Conservation (phyloP, 1,140 invertebrate genomes). For the Phymastichus coffea region DNA sequence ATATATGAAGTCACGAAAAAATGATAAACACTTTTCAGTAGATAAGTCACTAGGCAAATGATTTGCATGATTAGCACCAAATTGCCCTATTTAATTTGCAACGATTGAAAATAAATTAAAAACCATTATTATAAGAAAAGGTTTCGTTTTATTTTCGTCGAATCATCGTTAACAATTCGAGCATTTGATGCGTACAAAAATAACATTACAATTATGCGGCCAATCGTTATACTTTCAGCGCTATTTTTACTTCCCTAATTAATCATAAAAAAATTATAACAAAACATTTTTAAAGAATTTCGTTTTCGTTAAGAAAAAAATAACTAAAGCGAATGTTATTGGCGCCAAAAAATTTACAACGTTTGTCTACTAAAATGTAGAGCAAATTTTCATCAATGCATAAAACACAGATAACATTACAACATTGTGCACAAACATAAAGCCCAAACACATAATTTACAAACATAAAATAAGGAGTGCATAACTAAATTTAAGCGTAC, state of each 20-base stretch:
- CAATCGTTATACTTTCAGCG: background rate
- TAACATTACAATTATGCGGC: slow-evolving; percentile 17
- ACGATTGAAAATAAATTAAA: slow-evolving; percentile 15
- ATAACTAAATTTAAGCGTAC: background rate
- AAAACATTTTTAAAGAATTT: background rate
- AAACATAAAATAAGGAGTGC: background rate
- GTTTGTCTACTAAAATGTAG: background rate
- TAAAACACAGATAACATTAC: background rate
- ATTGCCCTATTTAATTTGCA: too few relatives aligned
- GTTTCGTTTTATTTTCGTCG: slow-evolving; percentile 24
- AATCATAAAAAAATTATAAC: background rate
- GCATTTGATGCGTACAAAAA: slow-evolving; percentile 15
- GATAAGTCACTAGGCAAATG: background rate
- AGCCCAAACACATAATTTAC: background rate
- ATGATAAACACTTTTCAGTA: background rate
- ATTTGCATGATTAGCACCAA: too few relatives aligned
- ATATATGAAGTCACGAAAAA: background rate
- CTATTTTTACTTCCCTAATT: background rate
- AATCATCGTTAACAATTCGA: slow-evolving; percentile 1
- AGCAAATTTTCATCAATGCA: background rate
- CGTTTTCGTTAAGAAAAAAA: background rate
- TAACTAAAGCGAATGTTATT: background rate
- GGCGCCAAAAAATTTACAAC: background rate
- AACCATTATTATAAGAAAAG: slow-evolving; percentile 6
- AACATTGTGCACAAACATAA: background rate